phyloP scores from a whole-genome alignment of 2,888 invertebrate species.

The Cerceris rybyensis region DNA sequence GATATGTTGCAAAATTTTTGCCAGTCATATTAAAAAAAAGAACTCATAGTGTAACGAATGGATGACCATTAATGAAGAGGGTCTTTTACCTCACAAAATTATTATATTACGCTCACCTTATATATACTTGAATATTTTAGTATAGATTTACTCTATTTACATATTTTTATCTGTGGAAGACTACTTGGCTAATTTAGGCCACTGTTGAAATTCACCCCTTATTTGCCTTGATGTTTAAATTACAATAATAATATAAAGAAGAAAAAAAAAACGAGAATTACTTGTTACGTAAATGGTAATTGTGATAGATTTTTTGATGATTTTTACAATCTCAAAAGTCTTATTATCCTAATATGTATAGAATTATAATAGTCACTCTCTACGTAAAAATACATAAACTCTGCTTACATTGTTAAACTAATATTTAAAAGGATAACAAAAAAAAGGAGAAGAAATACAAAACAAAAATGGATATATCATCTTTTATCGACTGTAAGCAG shows the following conservation, averaged over 20 bases:
- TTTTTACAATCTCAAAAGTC: constrained; percentile 86
- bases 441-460: no score
- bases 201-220: constrained; percentile 82
- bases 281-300: constrained; percentile 82
- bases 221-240: constrained; percentile 82
- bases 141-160: constrained; percentile 82
- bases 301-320: constrained; percentile 88
- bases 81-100: constrained; percentile 80
- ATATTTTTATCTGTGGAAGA: constrained; percentile 82
- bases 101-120: constrained; percentile 80
- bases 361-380: constrained; percentile 81
- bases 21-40: constrained; percentile 68
- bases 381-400: constrained; percentile 76
- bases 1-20: constrained; percentile 72
- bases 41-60: constrained; percentile 72
- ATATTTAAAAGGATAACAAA: constrained; percentile 52
- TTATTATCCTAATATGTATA: constrained; percentile 82
- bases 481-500: constrained; percentile 44
- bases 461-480: constrained; percentile 47
- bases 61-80: constrained; percentile 77
- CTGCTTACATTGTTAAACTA: constrained; percentile 70
- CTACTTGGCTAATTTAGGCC: constrained; percentile 82
- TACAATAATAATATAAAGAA: constrained; percentile 78
- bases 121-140: constrained; percentile 82
- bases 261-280: constrained; percentile 74